Evolutionary conservation across 2,888 invertebrate species (phyloP).

Genomic region (Odontothrips loti): DNA sequence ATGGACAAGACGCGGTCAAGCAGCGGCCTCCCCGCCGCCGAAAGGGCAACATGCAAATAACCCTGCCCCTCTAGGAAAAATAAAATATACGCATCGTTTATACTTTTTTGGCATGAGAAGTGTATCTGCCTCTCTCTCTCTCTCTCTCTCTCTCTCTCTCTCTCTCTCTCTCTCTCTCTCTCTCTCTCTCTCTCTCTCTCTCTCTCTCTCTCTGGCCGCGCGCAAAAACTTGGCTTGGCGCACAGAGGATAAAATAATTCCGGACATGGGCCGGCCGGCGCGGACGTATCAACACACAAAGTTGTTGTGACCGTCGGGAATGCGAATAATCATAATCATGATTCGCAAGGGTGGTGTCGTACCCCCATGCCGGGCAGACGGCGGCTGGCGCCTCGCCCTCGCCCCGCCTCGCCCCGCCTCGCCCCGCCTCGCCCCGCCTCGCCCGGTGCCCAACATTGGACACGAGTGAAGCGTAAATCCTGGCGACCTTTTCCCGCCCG

Average conservation of each 20-base stretch:
- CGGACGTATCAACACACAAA: constrained; percentile 17
- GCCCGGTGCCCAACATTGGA: not conserved
- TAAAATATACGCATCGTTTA: too few relatives aligned
- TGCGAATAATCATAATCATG: not conserved
- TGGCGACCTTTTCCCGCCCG: not conserved
- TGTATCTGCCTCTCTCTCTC: too few relatives aligned
- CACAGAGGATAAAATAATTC: constrained; percentile 9
- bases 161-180: too few relatives aligned
- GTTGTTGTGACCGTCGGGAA: constrained; percentile 15
- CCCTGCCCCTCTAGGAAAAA: not conserved
- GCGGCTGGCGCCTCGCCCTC: not conserved
- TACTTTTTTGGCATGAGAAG: too few relatives aligned
- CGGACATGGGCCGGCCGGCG: not conserved
- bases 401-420: not conserved
- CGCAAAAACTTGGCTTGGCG: not conserved
- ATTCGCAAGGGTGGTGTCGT: not conserved
- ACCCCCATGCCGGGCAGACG: not conserved
- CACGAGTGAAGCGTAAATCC: not conserved
- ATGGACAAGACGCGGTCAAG: too few relatives aligned
- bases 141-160: not conserved
- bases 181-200: too few relatives aligned
- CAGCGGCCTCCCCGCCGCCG: too few relatives aligned
- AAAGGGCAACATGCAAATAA: too few relatives aligned
- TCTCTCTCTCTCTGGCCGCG: not conserved
- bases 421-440: not conserved